These are phyloP conservation scores for Spodoptera litura DNA, from an alignment of 1,140 invertebrate species.

Conservation along the genomic window DNA sequence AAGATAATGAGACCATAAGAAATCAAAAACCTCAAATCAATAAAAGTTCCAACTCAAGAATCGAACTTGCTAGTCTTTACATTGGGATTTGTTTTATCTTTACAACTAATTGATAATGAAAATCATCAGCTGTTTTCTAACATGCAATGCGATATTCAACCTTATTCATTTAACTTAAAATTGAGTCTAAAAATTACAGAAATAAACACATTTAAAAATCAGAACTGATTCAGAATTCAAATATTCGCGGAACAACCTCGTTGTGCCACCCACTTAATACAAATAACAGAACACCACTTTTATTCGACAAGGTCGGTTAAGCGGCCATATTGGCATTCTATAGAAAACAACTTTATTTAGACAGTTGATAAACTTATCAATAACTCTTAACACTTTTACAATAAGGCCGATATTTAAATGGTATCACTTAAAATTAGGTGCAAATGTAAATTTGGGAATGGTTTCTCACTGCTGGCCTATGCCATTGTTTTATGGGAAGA, in stretches of 20 bases:
- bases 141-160: no score
- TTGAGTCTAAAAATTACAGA: not conserved
- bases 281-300: constrained; percentile 11
- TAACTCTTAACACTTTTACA: not conserved
- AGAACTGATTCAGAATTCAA: not conserved
- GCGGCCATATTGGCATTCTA: constrained; percentile 37
- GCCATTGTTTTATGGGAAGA: constrained; percentile 52
- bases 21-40: no score
- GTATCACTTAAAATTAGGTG: not conserved
- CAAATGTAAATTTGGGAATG: constrained; percentile 23
- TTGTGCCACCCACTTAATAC: not conserved
- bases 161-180: no score
- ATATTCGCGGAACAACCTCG: constrained; percentile 24
- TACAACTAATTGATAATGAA: no score
- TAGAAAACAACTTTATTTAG: not conserved
- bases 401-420: constrained; percentile 4
- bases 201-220: not conserved
- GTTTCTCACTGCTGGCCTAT: constrained; percentile 10
- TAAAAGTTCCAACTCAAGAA: no score
- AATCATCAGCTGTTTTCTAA: no score
- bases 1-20: no score
- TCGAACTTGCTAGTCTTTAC: no score
- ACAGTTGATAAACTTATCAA: not conserved
- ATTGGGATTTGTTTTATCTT: no score
- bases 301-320: constrained; percentile 24